A percentile compares a stretch with the other conserved stretches of the same genome.
Conservation (phyloP, 1,140 invertebrate species). For the Lasaia peninsularis region DNA sequence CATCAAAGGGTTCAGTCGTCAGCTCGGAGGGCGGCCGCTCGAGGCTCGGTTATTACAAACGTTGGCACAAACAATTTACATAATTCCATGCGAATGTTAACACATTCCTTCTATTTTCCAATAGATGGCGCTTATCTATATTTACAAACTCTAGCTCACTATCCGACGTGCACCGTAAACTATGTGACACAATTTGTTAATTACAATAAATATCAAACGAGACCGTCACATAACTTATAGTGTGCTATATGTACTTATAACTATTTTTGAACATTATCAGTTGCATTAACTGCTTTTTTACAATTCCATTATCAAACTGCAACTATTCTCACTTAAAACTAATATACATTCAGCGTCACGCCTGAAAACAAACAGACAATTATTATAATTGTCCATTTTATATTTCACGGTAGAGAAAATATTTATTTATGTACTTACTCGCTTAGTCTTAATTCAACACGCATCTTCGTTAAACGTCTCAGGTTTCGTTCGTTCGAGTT, state of each 20-base stretch:
- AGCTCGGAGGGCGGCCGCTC: conserved; percentile 63
- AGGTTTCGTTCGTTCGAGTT: not conserved
- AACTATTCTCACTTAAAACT: too few species aligned
- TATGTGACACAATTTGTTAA: conserved; percentile 33
- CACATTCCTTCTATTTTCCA: conserved; percentile 50
- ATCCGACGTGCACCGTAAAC: conserved; percentile 45
- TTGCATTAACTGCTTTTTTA: conserved; percentile 46
- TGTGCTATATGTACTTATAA: conserved; percentile 43
- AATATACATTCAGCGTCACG: too few species aligned
- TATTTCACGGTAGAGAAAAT: too few species aligned
- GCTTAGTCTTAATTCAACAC: too few species aligned
- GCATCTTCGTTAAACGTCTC: too few species aligned
- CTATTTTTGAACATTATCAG: conserved; percentile 75
- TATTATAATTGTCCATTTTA: too few species aligned
- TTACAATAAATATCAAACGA: conserved; percentile 16
- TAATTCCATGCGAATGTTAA: conserved; percentile 39
- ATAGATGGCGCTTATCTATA: conserved; percentile 65
- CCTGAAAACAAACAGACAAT: too few species aligned
- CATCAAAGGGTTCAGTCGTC: conserved; percentile 75
- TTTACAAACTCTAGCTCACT: conserved; percentile 52
- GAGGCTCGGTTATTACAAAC: conserved; percentile 71
- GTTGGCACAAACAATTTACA: conserved; percentile 74
- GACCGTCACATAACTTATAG: conserved; percentile 39
- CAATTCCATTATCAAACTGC: conserved; percentile 7
- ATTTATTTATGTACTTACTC: too few species aligned